Evolutionary conservation across 2,113 vertebrate species (phyloP).

Genomic region (Alosa alosa): DNA sequence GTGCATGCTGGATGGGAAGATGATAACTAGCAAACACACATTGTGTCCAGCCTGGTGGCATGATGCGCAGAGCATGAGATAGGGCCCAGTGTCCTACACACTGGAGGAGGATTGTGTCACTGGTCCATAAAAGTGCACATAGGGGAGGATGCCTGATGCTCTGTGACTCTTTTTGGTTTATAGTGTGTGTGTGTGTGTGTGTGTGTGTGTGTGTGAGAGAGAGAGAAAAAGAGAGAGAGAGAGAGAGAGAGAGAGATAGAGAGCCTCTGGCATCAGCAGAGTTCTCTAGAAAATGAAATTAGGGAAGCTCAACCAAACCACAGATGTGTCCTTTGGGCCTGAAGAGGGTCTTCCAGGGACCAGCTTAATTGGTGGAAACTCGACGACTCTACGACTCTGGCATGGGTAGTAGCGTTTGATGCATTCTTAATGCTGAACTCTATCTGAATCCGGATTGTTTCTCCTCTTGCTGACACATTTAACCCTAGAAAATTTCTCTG

Average conservation of each 20-base stretch:
- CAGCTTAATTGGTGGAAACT: conserved; percentile 1
- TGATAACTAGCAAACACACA: too few relatives aligned
- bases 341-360: neutral
- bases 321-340: neutral
- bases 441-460: neutral
- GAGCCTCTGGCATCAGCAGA: neutral
- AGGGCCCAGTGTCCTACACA: neutral
- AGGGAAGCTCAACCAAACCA: neutral
- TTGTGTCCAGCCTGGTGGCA: too few relatives aligned
- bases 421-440: conserved; percentile 1
- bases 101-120: neutral
- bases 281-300: neutral
- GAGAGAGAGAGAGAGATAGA: conserved; percentile 17
- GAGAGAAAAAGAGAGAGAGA: neutral
- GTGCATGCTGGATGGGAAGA: too few relatives aligned
- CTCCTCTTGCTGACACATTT: neutral
- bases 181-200: neutral
- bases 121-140: neutral
- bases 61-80: too few relatives aligned
- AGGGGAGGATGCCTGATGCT: neutral
- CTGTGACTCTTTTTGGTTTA: neutral
- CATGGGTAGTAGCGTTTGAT: neutral
- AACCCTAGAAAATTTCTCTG: neutral
- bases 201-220: neutral
- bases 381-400: neutral